A percentile compares a stretch with the other conserved stretches of the same genome.
These are phyloP conservation scores for Barbus barbus DNA, from an alignment of 2,113 vertebrate genomes.

Conservation along the genomic window DNA sequence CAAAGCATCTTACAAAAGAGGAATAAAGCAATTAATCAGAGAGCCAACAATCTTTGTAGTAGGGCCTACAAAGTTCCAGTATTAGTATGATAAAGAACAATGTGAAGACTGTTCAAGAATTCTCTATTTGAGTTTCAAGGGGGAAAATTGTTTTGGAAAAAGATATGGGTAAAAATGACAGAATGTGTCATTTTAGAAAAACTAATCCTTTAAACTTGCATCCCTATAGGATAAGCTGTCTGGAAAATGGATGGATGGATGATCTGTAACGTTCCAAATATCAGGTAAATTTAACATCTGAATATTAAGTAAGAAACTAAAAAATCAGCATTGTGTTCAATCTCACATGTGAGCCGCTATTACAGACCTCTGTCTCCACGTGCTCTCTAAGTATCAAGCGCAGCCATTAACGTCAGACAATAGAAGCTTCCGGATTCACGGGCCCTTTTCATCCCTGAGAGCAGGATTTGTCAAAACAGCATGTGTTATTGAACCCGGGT, in stretches of 20 bases:
- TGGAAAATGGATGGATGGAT: neutral
- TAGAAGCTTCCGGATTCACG: slow-evolving; percentile 34
- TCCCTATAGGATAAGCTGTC: neutral
- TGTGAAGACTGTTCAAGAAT: neutral
- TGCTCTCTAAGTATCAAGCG: slow-evolving; percentile 6
- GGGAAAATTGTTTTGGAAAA: neutral
- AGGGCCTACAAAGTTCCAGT: neutral
- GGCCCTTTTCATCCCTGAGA: slow-evolving; percentile 47
- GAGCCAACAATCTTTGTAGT: neutral
- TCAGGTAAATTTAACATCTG: neutral
- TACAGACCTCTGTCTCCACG: slow-evolving; percentile 1
- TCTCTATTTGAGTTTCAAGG: neutral
- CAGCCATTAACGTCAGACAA: slow-evolving; percentile 40
- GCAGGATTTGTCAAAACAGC: slow-evolving; percentile 57
- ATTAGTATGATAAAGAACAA: neutral
- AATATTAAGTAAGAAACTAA: neutral
- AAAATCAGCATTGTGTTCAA: neutral
- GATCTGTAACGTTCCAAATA: neutral
- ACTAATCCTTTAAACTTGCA: neutral
- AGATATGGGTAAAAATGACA: neutral
- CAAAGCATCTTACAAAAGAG: neutral
- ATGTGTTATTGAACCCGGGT: slow-evolving; percentile 28
- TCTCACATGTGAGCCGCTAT: neutral
- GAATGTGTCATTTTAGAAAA: neutral
- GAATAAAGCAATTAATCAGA: neutral